Base-by-base conservation (phyloP, 2,888 invertebrate genomes). In the Phaedon cochleariae region DNA sequence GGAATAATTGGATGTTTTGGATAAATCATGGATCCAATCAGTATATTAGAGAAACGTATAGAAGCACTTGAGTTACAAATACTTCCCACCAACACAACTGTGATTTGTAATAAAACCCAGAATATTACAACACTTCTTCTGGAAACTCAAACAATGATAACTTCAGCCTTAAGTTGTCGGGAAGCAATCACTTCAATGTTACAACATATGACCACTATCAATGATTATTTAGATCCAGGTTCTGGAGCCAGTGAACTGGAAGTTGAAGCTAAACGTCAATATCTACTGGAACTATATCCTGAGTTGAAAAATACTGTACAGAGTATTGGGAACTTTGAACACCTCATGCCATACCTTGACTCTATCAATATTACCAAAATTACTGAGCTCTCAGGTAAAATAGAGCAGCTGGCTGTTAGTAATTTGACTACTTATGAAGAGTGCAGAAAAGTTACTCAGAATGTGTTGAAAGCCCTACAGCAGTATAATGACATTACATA, bases 91-190 rank as follows among this genome's bases (percentile, higher is more conserved):
- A 73, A 74, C 31, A 74, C 76, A 12, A 70, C 73, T 17, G 69
- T 76, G 7, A 74, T 81, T 12, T 71, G 76, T 45, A 74, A 73
- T 15, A 72, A 78, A 52, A 78, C 78, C 18, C 80, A 71, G 67
- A 75, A 81, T n/a, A 77, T 86, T 10, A 77, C 85, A 0, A 85
- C 86, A 65, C 80, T 81, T 62, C 78, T 87, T 9, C 41, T 84
- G 15, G 83, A 85, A 74, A 83, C 83, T 0, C 85, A 86, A 70
- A 85, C 85, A 1, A 81, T 86, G 74, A 84, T 86, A 26, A 81
- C 84, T 2, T 85, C 86, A 6, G 85, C 86, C 1, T 70, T 86
- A 17, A 86, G 85, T 64, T 85, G 86, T 58, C 82, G 86, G 46
- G 86, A 87, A 67, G 84, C 84, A 17, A 80, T 85, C 17, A 84